Base-by-base conservation (phyloP, 2,797 vertebrate genomes). In the Oceanodroma leucorhoa region DNA sequence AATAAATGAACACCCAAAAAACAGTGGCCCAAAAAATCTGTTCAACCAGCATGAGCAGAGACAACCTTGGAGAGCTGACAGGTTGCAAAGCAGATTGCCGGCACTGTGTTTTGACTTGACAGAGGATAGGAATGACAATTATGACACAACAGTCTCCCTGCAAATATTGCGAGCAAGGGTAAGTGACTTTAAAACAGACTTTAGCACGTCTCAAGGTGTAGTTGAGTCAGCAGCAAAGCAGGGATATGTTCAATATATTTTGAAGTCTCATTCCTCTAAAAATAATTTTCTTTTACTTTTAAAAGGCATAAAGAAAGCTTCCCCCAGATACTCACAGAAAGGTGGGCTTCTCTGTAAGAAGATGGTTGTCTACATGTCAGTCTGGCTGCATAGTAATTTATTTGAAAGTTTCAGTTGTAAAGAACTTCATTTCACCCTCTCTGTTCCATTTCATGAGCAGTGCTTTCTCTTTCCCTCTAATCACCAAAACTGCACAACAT, bases 61-160 rank as follows among this genome's bases (percentile, higher is more conserved):
- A 91, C 62, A 95, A 87, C 55, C 84, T 84, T 58, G 64, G 81
- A 89, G 75, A 87, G 87, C 87, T 91, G 86, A 80, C 91, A 92
- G 66, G 88, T 66, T 93, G 90, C 79, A 87, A 60, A 91, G 78
- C 90, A 94, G 90, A 90, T 69, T 93, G 83, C 61, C 6, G 3
- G 87, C 82, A 58, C 82, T 38, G 45, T 86, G 69, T 90, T 96
- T 87, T 92, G 64, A 73, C 71, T 91, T 73, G 75, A 84, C 20
- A 70, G 70, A 85, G 55, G 46, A 72, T 5, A 75, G 27, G 38
- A 94, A 53, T 40, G 46, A 94, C 83, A 90, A 88, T 57, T 58
- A 65, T 32, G 70, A 87, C 86, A 83, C 67, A 91, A 72, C 65
- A 89, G 50, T 19, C 72, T 73, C 83, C 82, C 66, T 83, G 60